Percentiles rank a stretch among this genome's conserved stretches.
These are phyloP conservation scores for Paguma larvata DNA, from an alignment of 2,797 vertebrate genomes.

Conservation along the genomic window DNA sequence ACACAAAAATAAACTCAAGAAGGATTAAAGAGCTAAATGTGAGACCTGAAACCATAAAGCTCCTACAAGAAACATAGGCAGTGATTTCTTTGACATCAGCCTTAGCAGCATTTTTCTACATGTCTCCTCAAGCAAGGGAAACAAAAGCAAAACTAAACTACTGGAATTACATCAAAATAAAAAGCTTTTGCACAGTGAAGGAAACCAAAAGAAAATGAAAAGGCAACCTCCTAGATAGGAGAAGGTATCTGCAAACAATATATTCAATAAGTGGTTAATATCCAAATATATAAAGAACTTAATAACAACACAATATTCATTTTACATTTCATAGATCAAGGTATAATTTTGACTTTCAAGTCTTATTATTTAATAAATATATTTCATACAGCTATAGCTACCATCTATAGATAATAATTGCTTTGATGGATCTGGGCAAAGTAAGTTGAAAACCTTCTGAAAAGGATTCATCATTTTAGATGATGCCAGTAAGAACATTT, in stretches of 20 bases:
- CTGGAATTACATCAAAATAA: background rate
- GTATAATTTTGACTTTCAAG: background rate
- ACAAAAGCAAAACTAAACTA: background rate
- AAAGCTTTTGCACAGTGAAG: background rate
- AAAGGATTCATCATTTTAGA: background rate
- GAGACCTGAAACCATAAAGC: background rate
- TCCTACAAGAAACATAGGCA: background rate
- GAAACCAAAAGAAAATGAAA: background rate
- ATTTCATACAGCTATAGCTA: background rate
- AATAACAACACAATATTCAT: background rate
- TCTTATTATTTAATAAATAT: background rate
- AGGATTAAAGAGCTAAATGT: background rate
- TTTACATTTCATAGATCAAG: background rate
- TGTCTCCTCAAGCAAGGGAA: background rate
- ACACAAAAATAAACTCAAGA: background rate
- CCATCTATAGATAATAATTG: background rate
- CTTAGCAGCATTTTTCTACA: background rate
- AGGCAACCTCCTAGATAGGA: background rate
- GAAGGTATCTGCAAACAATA: background rate
- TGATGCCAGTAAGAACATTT: background rate
- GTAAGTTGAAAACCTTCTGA: background rate
- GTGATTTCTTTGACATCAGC: background rate
- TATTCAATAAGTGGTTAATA: background rate
- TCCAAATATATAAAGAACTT: background rate
- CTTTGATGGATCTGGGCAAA: background rate